phyloP scores from a whole-genome alignment of 2,113 vertebrate species.

The Haemorhous mexicanus region DNA sequence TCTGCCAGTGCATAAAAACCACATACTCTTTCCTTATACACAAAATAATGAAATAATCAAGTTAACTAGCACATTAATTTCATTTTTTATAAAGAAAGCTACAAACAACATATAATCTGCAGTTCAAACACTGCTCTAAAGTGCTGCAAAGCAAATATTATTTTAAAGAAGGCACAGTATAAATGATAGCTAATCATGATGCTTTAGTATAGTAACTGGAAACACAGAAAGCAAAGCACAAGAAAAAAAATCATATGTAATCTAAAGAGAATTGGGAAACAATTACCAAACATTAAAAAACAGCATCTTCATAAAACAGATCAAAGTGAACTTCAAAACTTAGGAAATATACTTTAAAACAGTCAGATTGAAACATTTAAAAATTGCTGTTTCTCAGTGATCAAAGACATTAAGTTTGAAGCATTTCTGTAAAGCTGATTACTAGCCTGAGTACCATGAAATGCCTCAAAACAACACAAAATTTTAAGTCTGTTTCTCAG shows the following conservation, averaged over 20 bases:
- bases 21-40: background rate
- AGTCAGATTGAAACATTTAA: background rate
- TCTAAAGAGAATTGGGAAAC: background rate
- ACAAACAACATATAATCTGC: background rate
- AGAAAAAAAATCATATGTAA: background rate
- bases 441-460: background rate
- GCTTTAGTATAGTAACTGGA: background rate
- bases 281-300: background rate
- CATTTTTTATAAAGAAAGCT: background rate
- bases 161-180: background rate
- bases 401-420: background rate
- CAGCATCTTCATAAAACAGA: background rate
- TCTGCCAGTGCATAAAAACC: background rate
- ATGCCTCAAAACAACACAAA: background rate
- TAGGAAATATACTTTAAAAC: background rate
- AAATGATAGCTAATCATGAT: background rate
- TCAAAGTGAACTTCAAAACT: background rate
- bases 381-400: background rate
- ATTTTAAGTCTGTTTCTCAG: background rate
- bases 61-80: background rate
- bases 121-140: background rate
- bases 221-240: background rate
- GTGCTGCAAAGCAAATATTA: background rate
- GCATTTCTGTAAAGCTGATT: background rate
- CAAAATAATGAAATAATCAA: background rate